phyloP scores from a whole-genome alignment of 2,113 vertebrate species.

The Mustela nigripes region DNA sequence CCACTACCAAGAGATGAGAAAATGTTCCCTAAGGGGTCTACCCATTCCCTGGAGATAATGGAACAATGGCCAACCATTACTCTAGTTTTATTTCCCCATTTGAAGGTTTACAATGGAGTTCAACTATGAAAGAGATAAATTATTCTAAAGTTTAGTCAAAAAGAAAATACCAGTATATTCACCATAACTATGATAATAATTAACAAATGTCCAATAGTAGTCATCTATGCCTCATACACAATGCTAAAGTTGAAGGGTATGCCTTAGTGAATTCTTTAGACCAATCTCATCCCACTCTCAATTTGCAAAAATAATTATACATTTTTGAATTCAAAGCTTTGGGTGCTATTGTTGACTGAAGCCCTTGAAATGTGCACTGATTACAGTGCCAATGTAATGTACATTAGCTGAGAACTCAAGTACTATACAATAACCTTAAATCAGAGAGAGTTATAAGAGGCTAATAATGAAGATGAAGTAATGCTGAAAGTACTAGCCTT shows the following conservation, averaged over 20 bases:
- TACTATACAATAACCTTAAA: slow-evolving; percentile 73
- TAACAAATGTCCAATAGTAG: slow-evolving; percentile 45
- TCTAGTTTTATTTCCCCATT: neutral
- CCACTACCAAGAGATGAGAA: neutral
- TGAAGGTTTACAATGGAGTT: slow-evolving; percentile 38
- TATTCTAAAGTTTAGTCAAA: slow-evolving; percentile 49
- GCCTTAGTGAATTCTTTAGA: slow-evolving; percentile 5
- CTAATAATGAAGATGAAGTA: slow-evolving; percentile 69
- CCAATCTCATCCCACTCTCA: neutral
- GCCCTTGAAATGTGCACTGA: slow-evolving; percentile 74
- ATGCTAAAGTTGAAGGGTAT: neutral
- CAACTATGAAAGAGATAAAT: slow-evolving; percentile 23
- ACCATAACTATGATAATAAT: slow-evolving; percentile 60
- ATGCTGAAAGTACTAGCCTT: slow-evolving; percentile 68
- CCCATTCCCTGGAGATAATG: neutral
- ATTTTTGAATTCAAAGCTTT: slow-evolving; percentile 76
- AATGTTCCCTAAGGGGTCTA: neutral
- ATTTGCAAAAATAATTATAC: slow-evolving; percentile 73
- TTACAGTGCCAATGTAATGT: slow-evolving; percentile 57
- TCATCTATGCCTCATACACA: slow-evolving; percentile 22
- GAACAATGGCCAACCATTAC: neutral
- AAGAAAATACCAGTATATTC: slow-evolving; percentile 8
- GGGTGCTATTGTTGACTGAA: slow-evolving; percentile 71
- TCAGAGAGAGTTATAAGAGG: slow-evolving; percentile 54
- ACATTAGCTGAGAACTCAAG: slow-evolving; percentile 68